Percentiles rank a stretch among this genome's conserved stretches.
These are phyloP conservation scores for Pyrgus malvae DNA, from an alignment of 2,888 invertebrate genomes.

Conservation along the genomic window DNA sequence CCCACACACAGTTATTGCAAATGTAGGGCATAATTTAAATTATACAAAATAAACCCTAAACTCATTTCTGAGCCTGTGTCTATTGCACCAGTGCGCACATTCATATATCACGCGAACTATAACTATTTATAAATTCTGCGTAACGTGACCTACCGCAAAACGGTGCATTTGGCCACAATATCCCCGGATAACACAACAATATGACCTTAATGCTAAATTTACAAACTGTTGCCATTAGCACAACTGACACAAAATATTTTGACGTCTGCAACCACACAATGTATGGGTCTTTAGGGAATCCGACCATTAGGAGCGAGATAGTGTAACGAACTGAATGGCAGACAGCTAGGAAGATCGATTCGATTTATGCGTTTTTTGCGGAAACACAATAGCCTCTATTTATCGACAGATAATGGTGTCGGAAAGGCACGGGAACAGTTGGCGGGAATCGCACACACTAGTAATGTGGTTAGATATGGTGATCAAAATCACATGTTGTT, in stretches of 20 bases:
- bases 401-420: constrained; percentile 75
- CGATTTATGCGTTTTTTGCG: constrained; percentile 77
- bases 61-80: neutral
- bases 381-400: constrained; percentile 69
- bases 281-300: constrained; percentile 70
- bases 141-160: constrained; percentile 36
- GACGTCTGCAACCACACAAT: constrained; percentile 68
- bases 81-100: constrained; percentile 11
- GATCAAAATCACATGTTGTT: constrained; percentile 76
- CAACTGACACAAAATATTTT: constrained; percentile 79
- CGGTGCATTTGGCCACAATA: constrained; percentile 66
- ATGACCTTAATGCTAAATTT: constrained; percentile 62
- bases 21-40: neutral
- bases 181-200: constrained; percentile 65
- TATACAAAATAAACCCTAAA: too few relatives aligned
- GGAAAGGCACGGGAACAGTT: constrained; percentile 64
- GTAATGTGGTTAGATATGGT: constrained; percentile 78
- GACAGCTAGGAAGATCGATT: constrained; percentile 76
- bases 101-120: constrained; percentile 17
- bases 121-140: constrained; percentile 20
- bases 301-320: constrained; percentile 54
- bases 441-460: constrained; percentile 63
- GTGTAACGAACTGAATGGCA: constrained; percentile 62
- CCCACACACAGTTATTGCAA: neutral
- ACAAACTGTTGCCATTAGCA: constrained; percentile 70